These are phyloP conservation scores for Vulpes vulpes DNA, from an alignment of 2,113 vertebrate species.

Conservation along the genomic window DNA sequence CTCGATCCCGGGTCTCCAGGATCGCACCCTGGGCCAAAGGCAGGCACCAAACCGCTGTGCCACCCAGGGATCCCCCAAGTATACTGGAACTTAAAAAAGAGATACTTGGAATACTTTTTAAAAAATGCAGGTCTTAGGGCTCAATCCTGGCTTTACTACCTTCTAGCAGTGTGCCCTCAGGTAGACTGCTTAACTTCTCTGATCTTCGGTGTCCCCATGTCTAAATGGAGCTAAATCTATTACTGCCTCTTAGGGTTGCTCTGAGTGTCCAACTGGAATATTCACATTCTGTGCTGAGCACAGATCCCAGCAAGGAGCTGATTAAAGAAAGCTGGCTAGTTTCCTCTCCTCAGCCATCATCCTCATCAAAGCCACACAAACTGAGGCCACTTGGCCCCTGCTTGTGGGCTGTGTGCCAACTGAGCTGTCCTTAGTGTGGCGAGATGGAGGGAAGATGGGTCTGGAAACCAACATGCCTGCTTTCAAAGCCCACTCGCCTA, in stretches of 20 bases:
- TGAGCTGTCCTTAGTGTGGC: not conserved
- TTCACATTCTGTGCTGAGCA: not conserved
- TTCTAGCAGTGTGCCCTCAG: not conserved
- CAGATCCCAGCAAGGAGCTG: not conserved
- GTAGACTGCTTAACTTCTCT: not conserved
- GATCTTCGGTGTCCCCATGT: not conserved
- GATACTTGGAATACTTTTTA: not conserved
- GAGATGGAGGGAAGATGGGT: not conserved
- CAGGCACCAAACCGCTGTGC: too few species aligned
- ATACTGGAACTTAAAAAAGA: not conserved
- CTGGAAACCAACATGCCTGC: not conserved
- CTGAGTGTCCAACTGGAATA: not conserved
- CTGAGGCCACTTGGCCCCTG: not conserved
- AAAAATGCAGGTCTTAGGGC: not conserved
- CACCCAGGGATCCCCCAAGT: not conserved
- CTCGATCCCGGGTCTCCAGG: too few species aligned
- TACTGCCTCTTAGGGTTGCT: not conserved
- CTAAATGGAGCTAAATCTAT: not conserved
- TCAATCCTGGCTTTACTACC: not conserved
- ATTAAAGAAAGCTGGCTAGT: not conserved
- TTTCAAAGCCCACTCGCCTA: not conserved
- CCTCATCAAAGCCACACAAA: not conserved
- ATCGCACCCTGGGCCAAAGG: too few species aligned
- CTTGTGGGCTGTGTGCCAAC: not conserved
- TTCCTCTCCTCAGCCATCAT: not conserved